phyloP scores from a whole-genome alignment of 2,113 vertebrate species.

The Menura novaehollandiae region DNA sequence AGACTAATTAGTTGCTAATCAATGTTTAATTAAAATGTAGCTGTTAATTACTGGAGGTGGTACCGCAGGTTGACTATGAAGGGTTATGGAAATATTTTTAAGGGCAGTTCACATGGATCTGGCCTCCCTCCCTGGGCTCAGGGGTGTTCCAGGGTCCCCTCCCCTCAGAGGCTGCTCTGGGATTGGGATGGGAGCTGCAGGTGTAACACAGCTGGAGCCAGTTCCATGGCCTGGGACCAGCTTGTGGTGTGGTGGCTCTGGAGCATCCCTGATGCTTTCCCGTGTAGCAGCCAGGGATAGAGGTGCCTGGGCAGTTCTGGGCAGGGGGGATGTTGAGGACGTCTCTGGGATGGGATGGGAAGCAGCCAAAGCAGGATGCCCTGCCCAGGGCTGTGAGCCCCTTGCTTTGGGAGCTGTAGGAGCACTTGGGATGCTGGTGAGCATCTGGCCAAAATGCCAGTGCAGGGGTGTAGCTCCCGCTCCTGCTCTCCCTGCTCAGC shows the following conservation, averaged over 20 bases:
- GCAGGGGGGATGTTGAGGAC: too few relatives aligned
- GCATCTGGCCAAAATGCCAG: background rate
- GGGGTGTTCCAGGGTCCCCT: background rate
- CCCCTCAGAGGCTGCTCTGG: background rate
- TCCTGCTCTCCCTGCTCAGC: background rate
- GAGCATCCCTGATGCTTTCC: background rate
- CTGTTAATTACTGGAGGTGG: constrained; percentile 82
- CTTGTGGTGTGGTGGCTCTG: accelerated
- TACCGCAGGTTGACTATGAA: constrained; percentile 59
- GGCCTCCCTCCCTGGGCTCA: accelerated
- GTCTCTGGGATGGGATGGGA: background rate
- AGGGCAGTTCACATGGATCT: background rate
- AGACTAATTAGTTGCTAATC: constrained; percentile 89
- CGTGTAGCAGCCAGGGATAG: background rate
- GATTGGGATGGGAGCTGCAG: background rate
- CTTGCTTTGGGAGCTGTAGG: background rate
- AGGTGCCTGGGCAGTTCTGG: background rate
- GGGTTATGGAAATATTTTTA: constrained; percentile 8
- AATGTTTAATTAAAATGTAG: constrained; percentile 90
- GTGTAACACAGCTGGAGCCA: accelerated
- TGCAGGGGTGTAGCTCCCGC: accelerated
- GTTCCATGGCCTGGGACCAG: accelerated
- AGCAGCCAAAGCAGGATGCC: background rate
- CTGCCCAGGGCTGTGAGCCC: background rate
- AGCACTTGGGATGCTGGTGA: background rate